Base-by-base conservation (phyloP, 2,888 invertebrate species). In the Hanleya hanleyi region DNA sequence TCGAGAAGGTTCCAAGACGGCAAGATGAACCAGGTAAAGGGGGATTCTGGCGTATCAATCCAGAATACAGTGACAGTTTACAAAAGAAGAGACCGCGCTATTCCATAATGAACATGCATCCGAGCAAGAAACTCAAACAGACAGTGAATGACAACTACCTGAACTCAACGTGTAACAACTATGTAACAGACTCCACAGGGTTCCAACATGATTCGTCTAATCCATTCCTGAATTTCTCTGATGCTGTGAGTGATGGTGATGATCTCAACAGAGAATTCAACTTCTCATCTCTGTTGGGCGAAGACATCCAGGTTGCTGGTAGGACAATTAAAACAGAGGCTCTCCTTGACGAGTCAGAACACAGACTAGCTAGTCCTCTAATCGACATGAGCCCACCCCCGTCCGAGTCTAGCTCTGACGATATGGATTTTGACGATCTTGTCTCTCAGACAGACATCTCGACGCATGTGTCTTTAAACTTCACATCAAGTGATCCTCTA, bases 1-100 rank as follows among this genome's bases (percentile, higher is more conserved):
- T 97, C 91, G 95, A 97, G 61, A 97, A 97, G 92, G 94, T 81
- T 94, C 96, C 90, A 0, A 81, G 90, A 5, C 76, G 89, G n/a
- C 90, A 90, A 77, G 89, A 89, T 71, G 96, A 97, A 88, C 96
- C 96, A 0, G 90, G 90, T 0, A 97, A 97, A 90, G 97, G 97
- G 0, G 97, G 97, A 0, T 97, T 97, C 89, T 97, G 97, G 97
- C 94, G 95, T 85, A 92, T 97, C n/a, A 96, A 97, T 85, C 92
- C 96, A 0, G 89, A 89, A 51, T 90, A 87, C 78, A 83, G 81
- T 71, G 89, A 89, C 80, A 85, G 88, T 84, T 91, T 95, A 69
- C 94, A 95, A 82, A 92, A 92, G 81, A 92, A 93, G 91, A 77
- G 86, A 1, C 85, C 86, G 41, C 12, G 26, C 22, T 37, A 37